Conservation (phyloP, 2,888 invertebrate genomes). For the Phymatocera aterrima region DNA sequence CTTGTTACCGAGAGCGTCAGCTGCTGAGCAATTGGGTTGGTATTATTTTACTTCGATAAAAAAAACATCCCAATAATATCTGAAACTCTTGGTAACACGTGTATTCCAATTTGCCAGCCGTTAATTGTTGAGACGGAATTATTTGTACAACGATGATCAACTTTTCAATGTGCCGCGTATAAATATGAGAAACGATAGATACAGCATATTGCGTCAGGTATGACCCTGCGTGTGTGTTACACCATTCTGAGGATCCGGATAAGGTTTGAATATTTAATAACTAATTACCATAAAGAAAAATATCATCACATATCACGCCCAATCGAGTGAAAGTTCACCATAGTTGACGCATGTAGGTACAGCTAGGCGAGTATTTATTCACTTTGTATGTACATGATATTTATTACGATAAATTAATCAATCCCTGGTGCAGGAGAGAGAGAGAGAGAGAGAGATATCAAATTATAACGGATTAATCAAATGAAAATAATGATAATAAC, state of each 20-base stretch:
- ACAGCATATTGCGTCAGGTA: constrained; percentile 26
- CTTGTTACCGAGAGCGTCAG: background rate
- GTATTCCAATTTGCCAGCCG: background rate
- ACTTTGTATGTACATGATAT: background rate
- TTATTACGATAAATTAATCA: constrained; percentile 4
- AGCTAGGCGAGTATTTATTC: background rate
- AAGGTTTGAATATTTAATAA: constrained; percentile 36
- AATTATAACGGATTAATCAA: background rate
- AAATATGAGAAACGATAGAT: background rate
- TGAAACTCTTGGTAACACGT: no score
- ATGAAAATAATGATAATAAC: background rate
- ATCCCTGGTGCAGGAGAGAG: no score
- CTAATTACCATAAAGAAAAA: constrained; percentile 34
- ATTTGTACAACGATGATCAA: background rate
- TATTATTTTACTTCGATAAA: no score
- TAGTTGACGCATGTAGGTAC: background rate
- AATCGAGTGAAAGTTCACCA: constrained; percentile 40
- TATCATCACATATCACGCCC: constrained; percentile 31
- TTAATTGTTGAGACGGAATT: background rate
- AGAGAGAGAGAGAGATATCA: no score
- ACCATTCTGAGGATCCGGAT: constrained; percentile 22
- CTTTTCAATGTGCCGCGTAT: background rate
- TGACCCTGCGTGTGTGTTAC: constrained; percentile 3
- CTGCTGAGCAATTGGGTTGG: no score
- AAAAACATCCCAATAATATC: no score